A percentile compares a stretch with the other conserved stretches of the same genome.
These are phyloP conservation scores for Rhodeus uyekii DNA, from an alignment of 2,797 vertebrate species.

Conservation along the genomic window DNA sequence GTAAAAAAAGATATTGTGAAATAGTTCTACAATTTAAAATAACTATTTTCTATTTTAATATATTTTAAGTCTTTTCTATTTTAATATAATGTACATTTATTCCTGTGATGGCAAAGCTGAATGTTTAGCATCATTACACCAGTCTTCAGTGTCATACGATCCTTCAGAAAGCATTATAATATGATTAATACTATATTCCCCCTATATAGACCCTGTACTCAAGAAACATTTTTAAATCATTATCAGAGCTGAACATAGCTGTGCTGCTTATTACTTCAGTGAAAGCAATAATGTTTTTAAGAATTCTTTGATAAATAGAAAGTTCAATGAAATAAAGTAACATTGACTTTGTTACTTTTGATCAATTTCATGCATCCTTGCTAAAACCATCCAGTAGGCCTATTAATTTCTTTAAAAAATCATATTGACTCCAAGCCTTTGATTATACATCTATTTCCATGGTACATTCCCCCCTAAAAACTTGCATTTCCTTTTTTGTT, in stretches of 20 bases:
- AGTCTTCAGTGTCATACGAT: not conserved
- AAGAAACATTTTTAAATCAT: not conserved
- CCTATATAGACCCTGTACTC: too few species aligned
- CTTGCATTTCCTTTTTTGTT: not conserved
- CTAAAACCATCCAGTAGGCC: not conserved
- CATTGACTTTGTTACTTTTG: not conserved
- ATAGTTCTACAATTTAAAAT: not conserved
- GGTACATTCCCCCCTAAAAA: not conserved
- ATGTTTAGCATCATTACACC: not conserved
- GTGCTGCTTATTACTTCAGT: not conserved
- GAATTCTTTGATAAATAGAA: not conserved
- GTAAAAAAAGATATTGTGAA: not conserved
- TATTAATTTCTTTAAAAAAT: too few species aligned
- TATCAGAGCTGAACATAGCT: not conserved
- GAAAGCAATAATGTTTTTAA: not conserved
- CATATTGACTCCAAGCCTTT: not conserved
- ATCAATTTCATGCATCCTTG: not conserved
- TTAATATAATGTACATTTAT: not conserved
- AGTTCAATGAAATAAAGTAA: not conserved
- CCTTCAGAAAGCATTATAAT: not conserved
- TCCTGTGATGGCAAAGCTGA: not conserved
- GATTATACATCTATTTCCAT: not conserved
- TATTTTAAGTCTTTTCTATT: not conserved
- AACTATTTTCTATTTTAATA: not conserved
- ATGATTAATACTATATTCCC: too few species aligned